Evolutionary conservation across 2,113 vertebrate species (phyloP).

Genomic region (Serinus canaria): DNA sequence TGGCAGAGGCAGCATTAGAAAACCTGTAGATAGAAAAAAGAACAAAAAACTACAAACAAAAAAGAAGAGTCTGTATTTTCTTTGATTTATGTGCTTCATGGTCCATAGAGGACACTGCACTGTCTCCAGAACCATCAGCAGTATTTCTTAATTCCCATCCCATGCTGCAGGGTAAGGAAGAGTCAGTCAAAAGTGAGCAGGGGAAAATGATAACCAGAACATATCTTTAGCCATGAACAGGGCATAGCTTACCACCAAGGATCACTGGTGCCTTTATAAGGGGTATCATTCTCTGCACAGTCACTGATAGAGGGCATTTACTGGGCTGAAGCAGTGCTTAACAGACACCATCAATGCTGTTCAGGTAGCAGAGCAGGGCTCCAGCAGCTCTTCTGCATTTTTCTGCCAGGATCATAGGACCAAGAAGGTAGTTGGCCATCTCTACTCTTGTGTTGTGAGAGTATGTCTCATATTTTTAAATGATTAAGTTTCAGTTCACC

Average conservation of each 20-base stretch:
- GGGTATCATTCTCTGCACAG: not conserved
- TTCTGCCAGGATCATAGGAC: not conserved
- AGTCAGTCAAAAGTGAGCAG: not conserved
- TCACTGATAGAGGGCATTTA: not conserved
- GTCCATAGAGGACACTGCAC: not conserved
- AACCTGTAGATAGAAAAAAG: not conserved
- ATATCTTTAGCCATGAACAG: not conserved
- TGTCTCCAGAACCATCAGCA: not conserved
- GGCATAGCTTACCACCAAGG: not conserved
- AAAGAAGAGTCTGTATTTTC: not conserved
- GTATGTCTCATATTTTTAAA: not conserved
- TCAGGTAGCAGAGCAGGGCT: not conserved
- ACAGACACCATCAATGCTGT: not conserved
- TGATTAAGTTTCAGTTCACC: not conserved
- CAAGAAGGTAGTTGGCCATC: not conserved
- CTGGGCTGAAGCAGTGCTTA: not conserved
- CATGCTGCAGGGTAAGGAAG: rapidly evolving
- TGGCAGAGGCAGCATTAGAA: not conserved
- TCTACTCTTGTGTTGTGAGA: not conserved
- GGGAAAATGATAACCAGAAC: not conserved
- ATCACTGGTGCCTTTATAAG: not conserved
- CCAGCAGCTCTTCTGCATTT: not conserved
- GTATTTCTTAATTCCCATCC: not conserved
- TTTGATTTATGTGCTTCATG: not conserved
- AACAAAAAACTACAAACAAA: not conserved